phyloP scores from a whole-genome alignment of 37 sponge, comb jelly and placozoan genomes.

The Mnemiopsis leidyi region DNA sequence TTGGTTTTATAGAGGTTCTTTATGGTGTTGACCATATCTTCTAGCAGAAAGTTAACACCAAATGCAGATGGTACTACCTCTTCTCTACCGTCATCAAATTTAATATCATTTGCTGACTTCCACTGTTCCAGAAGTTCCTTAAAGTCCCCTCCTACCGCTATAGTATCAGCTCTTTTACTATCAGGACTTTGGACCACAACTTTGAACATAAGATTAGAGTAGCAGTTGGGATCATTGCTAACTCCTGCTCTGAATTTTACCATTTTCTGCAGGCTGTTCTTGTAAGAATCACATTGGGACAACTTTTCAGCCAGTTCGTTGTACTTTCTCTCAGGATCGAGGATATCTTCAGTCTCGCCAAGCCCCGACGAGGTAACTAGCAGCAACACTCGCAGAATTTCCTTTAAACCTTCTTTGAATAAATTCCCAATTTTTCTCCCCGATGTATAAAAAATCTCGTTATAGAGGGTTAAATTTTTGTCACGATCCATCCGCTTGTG shows the following conservation, averaged over 20 bases:
- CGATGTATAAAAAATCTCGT: not conserved
- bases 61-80: not conserved
- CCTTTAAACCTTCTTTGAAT: conserved; percentile 42
- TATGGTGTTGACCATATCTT: not conserved
- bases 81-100: not conserved
- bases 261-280: not conserved
- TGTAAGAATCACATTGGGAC: too few relatives aligned
- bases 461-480: not conserved
- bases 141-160: conserved; percentile 33
- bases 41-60: conserved; percentile 26
- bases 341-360: not conserved
- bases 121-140: conserved; percentile 1
- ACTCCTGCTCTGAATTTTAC: conserved; percentile 31
- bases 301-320: not conserved
- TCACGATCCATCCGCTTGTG: not conserved
- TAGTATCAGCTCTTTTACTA: not conserved
- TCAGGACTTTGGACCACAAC: not conserved
- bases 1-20: not conserved
- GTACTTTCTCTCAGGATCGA: not conserved
- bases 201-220: not conserved
- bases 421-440: not conserved
- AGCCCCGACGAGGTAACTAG: not conserved
- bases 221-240: conserved; percentile 31
- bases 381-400: conserved; percentile 16
- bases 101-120: not conserved